A percentile compares a stretch with the other conserved stretches of the same genome.
phyloP scores from a whole-genome alignment of 2,113 vertebrate genomes.

The Zapornia atra region DNA sequence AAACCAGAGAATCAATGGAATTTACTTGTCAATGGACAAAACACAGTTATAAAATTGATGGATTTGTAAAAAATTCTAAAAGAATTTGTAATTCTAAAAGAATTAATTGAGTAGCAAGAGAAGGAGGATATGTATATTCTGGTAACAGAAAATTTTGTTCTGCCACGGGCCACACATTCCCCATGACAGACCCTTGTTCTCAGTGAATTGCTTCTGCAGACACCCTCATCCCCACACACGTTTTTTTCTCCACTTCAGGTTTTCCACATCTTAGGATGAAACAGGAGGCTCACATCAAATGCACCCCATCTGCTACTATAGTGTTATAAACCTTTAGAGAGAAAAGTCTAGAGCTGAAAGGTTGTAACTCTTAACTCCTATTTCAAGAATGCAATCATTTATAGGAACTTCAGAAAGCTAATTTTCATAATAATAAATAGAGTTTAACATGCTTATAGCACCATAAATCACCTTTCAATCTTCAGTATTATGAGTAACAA shows the following conservation, averaged over 20 bases:
- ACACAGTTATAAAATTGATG: not conserved
- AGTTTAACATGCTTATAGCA: not conserved
- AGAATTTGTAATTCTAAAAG: too few relatives aligned
- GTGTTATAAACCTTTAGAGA: not conserved
- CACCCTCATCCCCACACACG: too few relatives aligned
- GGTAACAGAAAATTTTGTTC: not conserved
- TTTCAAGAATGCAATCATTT: not conserved
- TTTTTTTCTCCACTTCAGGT: not conserved
- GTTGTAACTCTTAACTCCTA: not conserved
- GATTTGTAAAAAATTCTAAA: not conserved
- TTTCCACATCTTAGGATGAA: not conserved
- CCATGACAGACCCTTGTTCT: not conserved
- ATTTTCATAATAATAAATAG: conserved; percentile 10
- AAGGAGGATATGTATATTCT: not conserved
- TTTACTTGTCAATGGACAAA: not conserved
- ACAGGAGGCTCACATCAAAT: not conserved
- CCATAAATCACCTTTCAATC: not conserved
- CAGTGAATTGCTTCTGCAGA: not conserved
- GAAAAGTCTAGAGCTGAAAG: not conserved
- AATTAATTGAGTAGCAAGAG: not conserved
- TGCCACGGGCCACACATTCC: not conserved
- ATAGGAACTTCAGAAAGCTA: not conserved
- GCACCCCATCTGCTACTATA: not conserved
- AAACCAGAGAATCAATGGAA: not conserved
- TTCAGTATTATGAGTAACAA: not conserved